A percentile compares a stretch with the other conserved stretches of the same genome.
These are phyloP conservation scores for Nymphalis c-album DNA, from an alignment of 2,888 invertebrate species.

Conservation along the genomic window DNA sequence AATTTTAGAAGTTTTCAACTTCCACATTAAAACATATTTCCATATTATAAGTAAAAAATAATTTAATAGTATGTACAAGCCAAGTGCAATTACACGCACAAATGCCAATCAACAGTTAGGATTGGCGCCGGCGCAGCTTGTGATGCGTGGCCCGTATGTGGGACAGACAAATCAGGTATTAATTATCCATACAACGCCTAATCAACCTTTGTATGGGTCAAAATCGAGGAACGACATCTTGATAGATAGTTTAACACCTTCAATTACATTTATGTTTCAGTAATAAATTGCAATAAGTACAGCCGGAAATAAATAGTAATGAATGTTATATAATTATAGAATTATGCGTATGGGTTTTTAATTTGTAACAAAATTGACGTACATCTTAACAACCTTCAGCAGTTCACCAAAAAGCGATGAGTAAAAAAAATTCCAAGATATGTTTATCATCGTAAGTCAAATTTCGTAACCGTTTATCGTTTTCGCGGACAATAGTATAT, in stretches of 20 bases:
- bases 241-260: not conserved
- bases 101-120: conserved; percentile 76
- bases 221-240: conserved; percentile 37
- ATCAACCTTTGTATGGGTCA: conserved; percentile 59
- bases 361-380: too few relatives aligned
- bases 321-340: too few relatives aligned
- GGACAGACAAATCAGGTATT: conserved; percentile 75
- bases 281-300: not conserved
- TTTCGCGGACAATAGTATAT: too few relatives aligned
- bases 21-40: too few relatives aligned
- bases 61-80: conserved; percentile 32
- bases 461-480: too few relatives aligned
- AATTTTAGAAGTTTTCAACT: too few relatives aligned
- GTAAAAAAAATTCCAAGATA: too few relatives aligned
- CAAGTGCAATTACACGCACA: conserved; percentile 51
- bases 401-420: too few relatives aligned
- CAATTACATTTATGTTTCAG: not conserved
- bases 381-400: too few relatives aligned
- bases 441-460: too few relatives aligned
- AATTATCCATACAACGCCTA: conserved; percentile 68
- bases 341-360: too few relatives aligned
- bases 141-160: conserved; percentile 74
- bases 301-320: too few relatives aligned
- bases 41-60: conserved; percentile 10
- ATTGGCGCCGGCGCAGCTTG: conserved; percentile 72